Conservation (phyloP, 35 echinoderm and acorn worm species). For the Holothuria glaberrima region DNA sequence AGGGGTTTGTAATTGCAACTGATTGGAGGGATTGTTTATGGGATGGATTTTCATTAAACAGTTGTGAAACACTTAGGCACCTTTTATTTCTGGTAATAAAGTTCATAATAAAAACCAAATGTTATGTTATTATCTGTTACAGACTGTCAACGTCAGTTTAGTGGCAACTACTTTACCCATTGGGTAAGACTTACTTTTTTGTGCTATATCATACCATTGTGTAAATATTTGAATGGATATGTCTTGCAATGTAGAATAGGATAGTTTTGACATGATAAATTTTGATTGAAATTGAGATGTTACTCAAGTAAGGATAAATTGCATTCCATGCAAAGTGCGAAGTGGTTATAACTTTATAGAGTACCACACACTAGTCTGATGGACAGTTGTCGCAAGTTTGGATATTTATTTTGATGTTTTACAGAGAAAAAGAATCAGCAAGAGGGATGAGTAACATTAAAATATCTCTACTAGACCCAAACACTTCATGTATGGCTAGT, state of each 20-base stretch:
- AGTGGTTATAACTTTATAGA: too few relatives aligned
- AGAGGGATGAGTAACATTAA: constrained; percentile 37
- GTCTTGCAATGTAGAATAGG: neutral
- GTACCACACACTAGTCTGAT: too few relatives aligned
- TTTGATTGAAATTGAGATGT: neutral
- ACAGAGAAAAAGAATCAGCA: constrained; percentile 45
- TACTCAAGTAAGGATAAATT: too few relatives aligned
- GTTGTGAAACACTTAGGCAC: too few relatives aligned
- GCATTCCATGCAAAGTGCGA: too few relatives aligned
- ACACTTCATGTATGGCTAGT: constrained; percentile 26
- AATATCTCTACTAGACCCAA: constrained; percentile 3
- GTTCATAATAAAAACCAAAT: too few relatives aligned
- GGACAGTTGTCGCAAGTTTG: neutral
- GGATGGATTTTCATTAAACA: too few relatives aligned
- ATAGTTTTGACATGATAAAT: neutral
- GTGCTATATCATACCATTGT: too few relatives aligned
- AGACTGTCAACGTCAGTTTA: constrained; percentile 2
- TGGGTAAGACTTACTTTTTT: neutral
- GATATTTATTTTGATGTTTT: neutral
- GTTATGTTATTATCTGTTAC: neutral
- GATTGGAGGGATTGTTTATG: too few relatives aligned
- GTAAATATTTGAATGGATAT: neutral
- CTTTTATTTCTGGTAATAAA: too few relatives aligned
- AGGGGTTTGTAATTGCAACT: too few relatives aligned
- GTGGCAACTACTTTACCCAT: constrained; percentile 9